These are phyloP conservation scores for Pristis pectinata DNA, from an alignment of 2,797 vertebrate genomes.

Conservation along the genomic window DNA sequence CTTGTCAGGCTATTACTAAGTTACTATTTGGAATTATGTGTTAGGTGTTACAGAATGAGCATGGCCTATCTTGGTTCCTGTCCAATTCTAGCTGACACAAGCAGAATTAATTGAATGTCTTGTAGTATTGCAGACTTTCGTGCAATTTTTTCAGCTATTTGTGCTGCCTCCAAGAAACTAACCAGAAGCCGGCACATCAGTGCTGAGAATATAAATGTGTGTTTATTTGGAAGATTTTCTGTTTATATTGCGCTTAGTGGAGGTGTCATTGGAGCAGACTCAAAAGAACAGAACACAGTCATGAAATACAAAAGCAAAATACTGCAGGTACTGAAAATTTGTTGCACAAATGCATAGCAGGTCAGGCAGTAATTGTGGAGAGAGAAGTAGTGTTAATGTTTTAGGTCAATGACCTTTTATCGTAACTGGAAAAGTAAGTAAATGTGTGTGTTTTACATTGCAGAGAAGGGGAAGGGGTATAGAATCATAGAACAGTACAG, in stretches of 20 bases:
- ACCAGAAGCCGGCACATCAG: background rate
- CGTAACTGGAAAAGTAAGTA: too few species aligned
- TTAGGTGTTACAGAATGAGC: background rate
- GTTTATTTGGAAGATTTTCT: background rate
- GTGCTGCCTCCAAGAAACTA: background rate
- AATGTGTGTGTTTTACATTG: too few species aligned
- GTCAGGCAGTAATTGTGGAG: too few species aligned
- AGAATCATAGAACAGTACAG: too few species aligned
- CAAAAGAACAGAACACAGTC: background rate
- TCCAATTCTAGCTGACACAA: background rate
- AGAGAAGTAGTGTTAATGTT: too few species aligned
- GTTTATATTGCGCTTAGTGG: background rate
- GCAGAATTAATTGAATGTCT: background rate
- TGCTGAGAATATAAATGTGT: background rate
- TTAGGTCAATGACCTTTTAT: too few species aligned
- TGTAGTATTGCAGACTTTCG: background rate
- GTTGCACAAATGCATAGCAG: too few species aligned
- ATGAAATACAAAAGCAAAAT: background rate
- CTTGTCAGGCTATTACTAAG: background rate
- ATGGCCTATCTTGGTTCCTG: background rate
- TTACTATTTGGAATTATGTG: background rate
- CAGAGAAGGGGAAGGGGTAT: too few species aligned
- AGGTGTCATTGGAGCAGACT: background rate
- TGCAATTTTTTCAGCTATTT: background rate
- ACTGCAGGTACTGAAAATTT: too few species aligned